Evolutionary conservation across 2,888 invertebrate species (phyloP).

Genomic region (Tetranychus truncatus): DNA sequence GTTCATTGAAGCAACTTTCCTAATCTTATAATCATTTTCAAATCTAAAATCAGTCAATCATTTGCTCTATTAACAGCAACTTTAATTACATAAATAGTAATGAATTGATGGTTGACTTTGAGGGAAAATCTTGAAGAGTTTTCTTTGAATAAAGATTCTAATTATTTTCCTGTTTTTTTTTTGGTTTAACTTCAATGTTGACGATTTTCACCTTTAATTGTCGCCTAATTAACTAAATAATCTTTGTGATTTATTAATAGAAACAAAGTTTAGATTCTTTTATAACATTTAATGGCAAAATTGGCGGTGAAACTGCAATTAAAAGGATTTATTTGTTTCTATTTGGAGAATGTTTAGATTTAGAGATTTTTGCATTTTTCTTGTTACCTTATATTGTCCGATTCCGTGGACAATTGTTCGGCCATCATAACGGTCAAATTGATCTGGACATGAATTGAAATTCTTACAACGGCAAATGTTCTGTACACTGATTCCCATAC

Average conservation of each 20-base stretch:
- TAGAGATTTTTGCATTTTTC: too few relatives aligned
- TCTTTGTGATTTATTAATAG: background rate
- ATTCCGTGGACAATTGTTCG: constrained; percentile 5
- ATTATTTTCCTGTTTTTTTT: background rate
- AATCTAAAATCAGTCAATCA: too few relatives aligned
- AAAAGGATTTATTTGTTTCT: too few relatives aligned
- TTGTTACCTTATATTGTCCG: constrained; percentile 11
- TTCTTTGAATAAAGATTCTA: too few relatives aligned
- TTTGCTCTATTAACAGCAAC: too few relatives aligned
- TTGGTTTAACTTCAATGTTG: background rate
- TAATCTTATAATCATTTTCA: background rate
- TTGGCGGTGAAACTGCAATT: too few relatives aligned
- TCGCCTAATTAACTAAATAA: background rate
- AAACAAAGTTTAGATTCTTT: background rate
- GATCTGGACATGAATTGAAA: constrained; percentile 6
- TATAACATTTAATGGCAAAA: background rate
- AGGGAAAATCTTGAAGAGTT: too few relatives aligned
- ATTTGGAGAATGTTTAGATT: too few relatives aligned
- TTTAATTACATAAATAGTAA: too few relatives aligned
- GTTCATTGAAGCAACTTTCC: background rate
- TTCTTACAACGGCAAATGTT: background rate
- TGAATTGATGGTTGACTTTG: too few relatives aligned
- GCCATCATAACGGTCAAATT: constrained; percentile 9
- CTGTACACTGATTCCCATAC: background rate
- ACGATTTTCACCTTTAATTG: background rate